Percentiles rank a stretch among this genome's conserved stretches.
Evolutionary conservation across 2,888 invertebrate genomes (phyloP).

Genomic region (Lamproptera curius): DNA sequence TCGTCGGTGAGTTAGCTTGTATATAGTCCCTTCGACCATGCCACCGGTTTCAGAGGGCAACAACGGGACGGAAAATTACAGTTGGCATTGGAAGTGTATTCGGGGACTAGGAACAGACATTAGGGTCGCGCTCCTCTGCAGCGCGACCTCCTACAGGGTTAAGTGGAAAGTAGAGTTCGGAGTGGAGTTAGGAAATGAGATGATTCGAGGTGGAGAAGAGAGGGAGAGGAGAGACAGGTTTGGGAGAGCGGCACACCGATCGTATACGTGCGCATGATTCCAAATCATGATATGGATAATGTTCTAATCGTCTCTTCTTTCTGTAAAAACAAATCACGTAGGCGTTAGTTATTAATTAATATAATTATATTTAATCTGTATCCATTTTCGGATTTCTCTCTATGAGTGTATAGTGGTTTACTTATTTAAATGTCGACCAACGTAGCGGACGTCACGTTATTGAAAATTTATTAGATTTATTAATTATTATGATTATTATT

Average conservation of each 20-base stretch:
- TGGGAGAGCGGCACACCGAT: constrained; percentile 70
- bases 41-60: constrained; percentile 32
- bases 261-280: constrained; percentile 75
- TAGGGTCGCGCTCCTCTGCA: constrained; percentile 26
- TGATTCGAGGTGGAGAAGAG: constrained; percentile 33
- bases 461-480: constrained; percentile 73
- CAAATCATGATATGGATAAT: constrained; percentile 62
- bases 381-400: constrained; percentile 77
- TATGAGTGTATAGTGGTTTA: constrained; percentile 77
- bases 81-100: constrained; percentile 28
- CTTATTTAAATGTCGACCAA: constrained; percentile 77
- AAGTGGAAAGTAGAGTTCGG: constrained; percentile 30
- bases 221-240: constrained; percentile 47
- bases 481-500: constrained; percentile 39
- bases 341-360: constrained; percentile 71
- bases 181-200: neutral
- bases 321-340: constrained; percentile 68
- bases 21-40: constrained; percentile 76
- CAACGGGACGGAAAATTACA: constrained; percentile 33
- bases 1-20: constrained; percentile 68
- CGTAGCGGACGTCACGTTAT: constrained; percentile 75
- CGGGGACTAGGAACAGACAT: constrained; percentile 26
- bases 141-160: constrained; percentile 58
- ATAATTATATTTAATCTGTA: constrained; percentile 76
- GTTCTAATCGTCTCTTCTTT: constrained; percentile 66